phyloP scores from a whole-genome alignment of 1,140 invertebrate genomes.

The Nephila pilipes region DNA sequence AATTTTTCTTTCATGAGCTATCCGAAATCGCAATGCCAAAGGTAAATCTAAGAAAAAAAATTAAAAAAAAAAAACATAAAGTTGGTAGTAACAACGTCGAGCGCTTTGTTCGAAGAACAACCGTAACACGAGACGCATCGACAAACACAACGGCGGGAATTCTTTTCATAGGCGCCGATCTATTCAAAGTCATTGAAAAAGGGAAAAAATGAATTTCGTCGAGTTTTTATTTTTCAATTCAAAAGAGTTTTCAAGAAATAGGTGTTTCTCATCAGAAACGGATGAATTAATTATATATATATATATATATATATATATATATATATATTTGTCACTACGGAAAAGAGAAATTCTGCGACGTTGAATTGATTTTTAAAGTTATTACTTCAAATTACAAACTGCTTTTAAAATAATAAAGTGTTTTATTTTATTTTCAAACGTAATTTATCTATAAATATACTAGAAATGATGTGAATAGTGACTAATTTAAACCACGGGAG shows the following conservation, averaged over 20 bases:
- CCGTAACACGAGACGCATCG: neutral
- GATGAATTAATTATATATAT: conserved; percentile 8
- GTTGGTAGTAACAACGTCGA: neutral
- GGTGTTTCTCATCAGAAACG: neutral
- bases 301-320: neutral
- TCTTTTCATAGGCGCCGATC: neutral
- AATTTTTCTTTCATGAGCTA: neutral
- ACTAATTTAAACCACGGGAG: too few relatives aligned
- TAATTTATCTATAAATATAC: too few relatives aligned
- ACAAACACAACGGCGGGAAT: neutral
- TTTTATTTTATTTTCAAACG: neutral
- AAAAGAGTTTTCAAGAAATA: neutral
- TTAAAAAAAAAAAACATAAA: neutral
- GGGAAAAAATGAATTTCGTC: neutral
- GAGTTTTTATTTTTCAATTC: neutral
- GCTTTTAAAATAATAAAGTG: neutral
- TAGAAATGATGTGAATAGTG: too few relatives aligned
- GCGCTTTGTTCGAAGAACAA: neutral
- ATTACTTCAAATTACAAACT: neutral
- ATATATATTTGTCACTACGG: neutral
- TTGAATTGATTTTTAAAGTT: conserved; percentile 3
- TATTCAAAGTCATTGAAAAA: neutral
- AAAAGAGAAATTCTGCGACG: neutral
- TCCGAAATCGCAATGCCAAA: neutral
- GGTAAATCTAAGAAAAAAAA: neutral